Base-by-base conservation (phyloP, 2,113 vertebrate genomes). In the Hassar affinis region DNA sequence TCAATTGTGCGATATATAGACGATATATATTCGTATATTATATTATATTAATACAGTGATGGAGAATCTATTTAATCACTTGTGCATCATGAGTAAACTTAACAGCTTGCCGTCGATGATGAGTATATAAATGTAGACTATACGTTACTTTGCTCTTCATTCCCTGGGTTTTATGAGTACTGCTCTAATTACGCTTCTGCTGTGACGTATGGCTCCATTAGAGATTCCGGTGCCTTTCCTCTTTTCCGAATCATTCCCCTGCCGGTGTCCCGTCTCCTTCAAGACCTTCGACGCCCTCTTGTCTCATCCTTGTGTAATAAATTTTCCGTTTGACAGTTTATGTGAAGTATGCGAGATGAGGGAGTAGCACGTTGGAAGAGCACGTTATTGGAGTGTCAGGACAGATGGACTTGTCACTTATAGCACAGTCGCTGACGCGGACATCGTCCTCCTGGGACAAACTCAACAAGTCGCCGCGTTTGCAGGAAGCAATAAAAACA, bases 41-140 rank as follows among this genome's bases (percentile, higher is more conserved):
- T 85, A 81, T 69, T 81, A 74, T 85, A 86, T 59, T 74, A 64
- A 78, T 84, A 77, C 72, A 84, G 79, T 85, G 72, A 76, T 79
- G 71, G 54, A 86, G 76, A 69, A 88, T 80, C 45, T 88, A 85
- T 88, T 75, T 87, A 87, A 85, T 80, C 87, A 47, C 83, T 86
- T 75, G 85, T 84, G 80, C 86, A 71, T 85, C 72, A 81, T 80
- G 51, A 84, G 82, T 83, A 84, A n/a, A 88, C 75, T 81, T 64
- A 88, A 74, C 68, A 82, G 89, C 78, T 85, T 66, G 61, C 56
- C 38, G 51, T 84, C 61, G 74, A 56, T 78, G 78, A 88, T 80
- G 83, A 88, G 87, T 87, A 89, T 86, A 88, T 87, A 80, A 80
- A 17, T 87, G 76, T 83, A 85, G 74, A 86, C 77, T 79, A 85